Conservation (phyloP, 2,888 invertebrate species). For the Cylloceria caligata region DNA sequence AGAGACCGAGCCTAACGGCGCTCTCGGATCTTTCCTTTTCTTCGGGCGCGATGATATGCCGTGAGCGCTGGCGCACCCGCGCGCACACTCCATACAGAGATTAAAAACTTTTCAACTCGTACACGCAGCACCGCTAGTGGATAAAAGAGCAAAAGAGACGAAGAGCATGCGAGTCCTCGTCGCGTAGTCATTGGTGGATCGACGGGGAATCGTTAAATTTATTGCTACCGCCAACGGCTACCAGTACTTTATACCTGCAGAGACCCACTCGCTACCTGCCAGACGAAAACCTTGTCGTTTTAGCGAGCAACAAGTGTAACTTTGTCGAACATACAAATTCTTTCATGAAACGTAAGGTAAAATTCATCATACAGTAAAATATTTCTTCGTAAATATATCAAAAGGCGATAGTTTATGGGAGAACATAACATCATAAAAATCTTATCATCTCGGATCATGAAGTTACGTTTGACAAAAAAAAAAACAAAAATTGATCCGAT, state of each 20-base stretch:
- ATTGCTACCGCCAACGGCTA: slow-evolving; percentile 56
- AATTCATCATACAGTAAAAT: not conserved
- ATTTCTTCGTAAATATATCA: not conserved
- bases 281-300: slow-evolving; percentile 18
- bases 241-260: slow-evolving; percentile 45
- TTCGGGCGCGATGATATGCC: slow-evolving; percentile 9
- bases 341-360: not conserved
- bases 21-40: slow-evolving; percentile 15
- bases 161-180: not conserved
- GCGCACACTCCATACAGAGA: not conserved
- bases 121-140: not conserved
- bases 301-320: slow-evolving; percentile 58
- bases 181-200: slow-evolving; percentile 16
- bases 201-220: slow-evolving; percentile 63
- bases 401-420: not conserved
- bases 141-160: not conserved
- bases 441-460: not conserved
- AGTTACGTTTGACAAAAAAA: not conserved
- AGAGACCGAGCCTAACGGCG: slow-evolving; percentile 1
- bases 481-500: too few species aligned
- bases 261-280: slow-evolving; percentile 32
- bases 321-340: slow-evolving; percentile 23
- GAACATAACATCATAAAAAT: not conserved
- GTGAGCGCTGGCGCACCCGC: not conserved
- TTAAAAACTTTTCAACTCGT: too few species aligned